Percentiles rank a stretch among this genome's conserved stretches.
These are phyloP conservation scores for Burhinus oedicnemus DNA, from an alignment of 2,113 vertebrate species.

Conservation along the genomic window DNA sequence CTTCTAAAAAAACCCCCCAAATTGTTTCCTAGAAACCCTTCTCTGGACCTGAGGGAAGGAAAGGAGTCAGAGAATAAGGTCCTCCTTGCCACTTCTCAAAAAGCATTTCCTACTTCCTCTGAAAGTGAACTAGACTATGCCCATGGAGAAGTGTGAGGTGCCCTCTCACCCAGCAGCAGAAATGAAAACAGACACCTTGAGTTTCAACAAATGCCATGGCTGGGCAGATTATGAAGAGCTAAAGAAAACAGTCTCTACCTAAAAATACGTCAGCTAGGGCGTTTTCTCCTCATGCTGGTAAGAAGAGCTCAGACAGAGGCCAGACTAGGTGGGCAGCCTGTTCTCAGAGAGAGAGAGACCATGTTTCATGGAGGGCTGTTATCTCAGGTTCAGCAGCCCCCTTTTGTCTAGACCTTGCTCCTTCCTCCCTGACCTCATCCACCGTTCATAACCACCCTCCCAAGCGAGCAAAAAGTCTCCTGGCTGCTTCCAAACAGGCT, in stretches of 20 bases:
- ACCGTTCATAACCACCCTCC: not conserved
- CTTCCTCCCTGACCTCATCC: not conserved
- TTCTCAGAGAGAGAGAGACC: not conserved
- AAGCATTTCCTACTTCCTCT: not conserved
- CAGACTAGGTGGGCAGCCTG: not conserved
- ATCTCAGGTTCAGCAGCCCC: not conserved
- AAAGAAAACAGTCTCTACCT: not conserved
- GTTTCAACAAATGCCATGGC: not conserved
- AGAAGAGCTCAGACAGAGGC: not conserved
- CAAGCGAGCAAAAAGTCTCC: not conserved
- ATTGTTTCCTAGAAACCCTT: not conserved
- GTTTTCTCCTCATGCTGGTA: rapidly evolving
- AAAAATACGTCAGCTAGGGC: not conserved
- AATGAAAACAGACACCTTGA: not conserved
- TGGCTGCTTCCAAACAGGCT: not conserved
- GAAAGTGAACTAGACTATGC: not conserved
- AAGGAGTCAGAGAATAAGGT: not conserved
- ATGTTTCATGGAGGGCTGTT: rapidly evolving
- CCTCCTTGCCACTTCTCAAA: not conserved
- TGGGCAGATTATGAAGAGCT: not conserved
- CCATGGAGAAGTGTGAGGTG: rapidly evolving
- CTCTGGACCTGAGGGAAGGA: not conserved
- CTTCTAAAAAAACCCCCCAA: not conserved
- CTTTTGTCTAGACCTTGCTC: not conserved
- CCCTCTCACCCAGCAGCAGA: not conserved